phyloP scores from a whole-genome alignment of 1,140 invertebrate species.

The Ceratitis capitata region DNA sequence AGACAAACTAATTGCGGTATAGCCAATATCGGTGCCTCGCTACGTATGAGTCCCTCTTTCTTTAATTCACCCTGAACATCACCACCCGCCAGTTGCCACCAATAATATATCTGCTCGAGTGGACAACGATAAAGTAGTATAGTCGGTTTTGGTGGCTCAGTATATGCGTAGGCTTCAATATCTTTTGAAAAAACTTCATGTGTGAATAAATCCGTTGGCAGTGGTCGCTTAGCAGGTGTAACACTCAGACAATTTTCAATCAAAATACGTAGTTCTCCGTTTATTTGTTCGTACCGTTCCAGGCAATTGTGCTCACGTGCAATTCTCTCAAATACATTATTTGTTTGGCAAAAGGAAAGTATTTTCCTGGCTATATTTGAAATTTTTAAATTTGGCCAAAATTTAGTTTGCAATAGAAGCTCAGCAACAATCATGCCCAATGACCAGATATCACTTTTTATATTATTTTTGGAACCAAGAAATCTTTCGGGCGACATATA shows the following conservation, averaged over 20 bases:
- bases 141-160: constrained; percentile 34
- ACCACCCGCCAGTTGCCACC: constrained; percentile 95
- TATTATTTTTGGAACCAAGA: constrained; percentile 70
- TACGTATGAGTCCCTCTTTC: constrained; percentile 88
- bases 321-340: constrained; percentile 77
- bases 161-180: constrained; percentile 49
- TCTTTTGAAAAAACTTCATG: constrained; percentile 67
- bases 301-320: constrained; percentile 79
- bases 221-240: constrained; percentile 71
- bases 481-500: constrained; percentile 90
- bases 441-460: constrained; percentile 90
- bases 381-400: constrained; percentile 80
- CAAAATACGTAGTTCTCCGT: constrained; percentile 70
- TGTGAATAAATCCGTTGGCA: constrained; percentile 70
- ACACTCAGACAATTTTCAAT: constrained; percentile 78
- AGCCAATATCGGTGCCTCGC: constrained; percentile 80
- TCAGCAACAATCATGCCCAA: constrained; percentile 89
- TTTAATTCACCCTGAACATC: constrained; percentile 91
- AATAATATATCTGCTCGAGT: constrained; percentile 87
- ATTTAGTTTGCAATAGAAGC: constrained; percentile 71
- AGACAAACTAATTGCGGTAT: constrained; percentile 82
- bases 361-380: constrained; percentile 79
- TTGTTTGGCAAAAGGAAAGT: constrained; percentile 74
- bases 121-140: constrained; percentile 56
- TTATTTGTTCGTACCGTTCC: constrained; percentile 68